Evolutionary conservation across 2,797 vertebrate genomes (phyloP).

Genomic region (Emydoidea blandingii): DNA sequence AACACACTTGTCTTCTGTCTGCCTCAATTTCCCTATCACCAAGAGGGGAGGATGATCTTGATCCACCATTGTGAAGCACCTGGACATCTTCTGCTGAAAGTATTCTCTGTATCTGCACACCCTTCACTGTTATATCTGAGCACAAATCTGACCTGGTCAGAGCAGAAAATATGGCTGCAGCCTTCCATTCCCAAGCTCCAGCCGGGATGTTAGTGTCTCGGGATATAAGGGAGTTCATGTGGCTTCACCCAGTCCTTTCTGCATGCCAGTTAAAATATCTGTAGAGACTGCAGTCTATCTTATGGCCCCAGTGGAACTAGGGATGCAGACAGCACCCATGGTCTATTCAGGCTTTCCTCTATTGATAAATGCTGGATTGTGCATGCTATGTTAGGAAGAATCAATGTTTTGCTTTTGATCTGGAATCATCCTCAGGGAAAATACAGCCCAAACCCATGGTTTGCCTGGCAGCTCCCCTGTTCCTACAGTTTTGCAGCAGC

Average conservation of each 20-base stretch:
- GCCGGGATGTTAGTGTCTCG: not conserved
- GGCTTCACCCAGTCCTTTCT: not conserved
- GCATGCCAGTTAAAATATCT: not conserved
- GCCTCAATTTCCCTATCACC: accelerated
- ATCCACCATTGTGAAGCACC: not conserved
- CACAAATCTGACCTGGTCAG: not conserved
- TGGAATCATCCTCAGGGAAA: not conserved
- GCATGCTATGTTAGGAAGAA: not conserved
- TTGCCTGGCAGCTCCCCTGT: not conserved
- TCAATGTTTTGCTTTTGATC: not conserved
- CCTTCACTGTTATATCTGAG: not conserved
- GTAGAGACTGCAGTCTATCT: not conserved
- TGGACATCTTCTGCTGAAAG: not conserved
- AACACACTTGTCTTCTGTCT: not conserved
- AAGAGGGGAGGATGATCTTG: not conserved
- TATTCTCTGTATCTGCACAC: not conserved
- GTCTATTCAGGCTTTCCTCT: not conserved
- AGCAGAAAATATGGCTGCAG: not conserved
- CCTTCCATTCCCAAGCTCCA: not conserved
- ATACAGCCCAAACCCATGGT: not conserved
- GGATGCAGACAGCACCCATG: not conserved
- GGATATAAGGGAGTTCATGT: not conserved
- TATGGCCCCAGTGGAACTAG: not conserved
- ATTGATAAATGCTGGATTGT: not conserved
- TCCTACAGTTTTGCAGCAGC: not conserved